These are phyloP conservation scores for Blastobasis adustella DNA, from an alignment of 2,888 invertebrate genomes.

Conservation along the genomic window DNA sequence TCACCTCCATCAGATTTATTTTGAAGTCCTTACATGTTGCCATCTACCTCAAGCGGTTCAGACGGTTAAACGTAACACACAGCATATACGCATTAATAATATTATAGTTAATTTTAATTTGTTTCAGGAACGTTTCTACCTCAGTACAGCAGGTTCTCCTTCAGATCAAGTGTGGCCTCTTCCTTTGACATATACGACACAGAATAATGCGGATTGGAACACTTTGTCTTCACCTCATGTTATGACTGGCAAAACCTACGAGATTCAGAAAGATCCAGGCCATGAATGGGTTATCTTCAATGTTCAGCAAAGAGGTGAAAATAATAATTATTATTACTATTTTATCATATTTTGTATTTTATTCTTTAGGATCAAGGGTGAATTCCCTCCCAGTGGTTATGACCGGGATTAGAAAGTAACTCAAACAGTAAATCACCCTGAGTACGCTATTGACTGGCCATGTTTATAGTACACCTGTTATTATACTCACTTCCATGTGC, in stretches of 20 bases:
- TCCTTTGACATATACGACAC: conserved; percentile 56
- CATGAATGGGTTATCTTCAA: conserved; percentile 78
- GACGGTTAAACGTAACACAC: no score
- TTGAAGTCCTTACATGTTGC: no score
- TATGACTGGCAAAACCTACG: conserved; percentile 29
- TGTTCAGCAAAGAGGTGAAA: conserved; percentile 71
- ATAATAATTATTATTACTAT: background rate
- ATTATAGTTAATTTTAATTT: conserved; percentile 1
- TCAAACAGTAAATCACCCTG: no score
- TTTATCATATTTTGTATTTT: background rate
- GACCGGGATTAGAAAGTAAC: no score
- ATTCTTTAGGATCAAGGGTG: no score
- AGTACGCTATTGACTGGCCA: no score
- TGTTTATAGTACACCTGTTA: no score
- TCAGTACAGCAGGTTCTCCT: conserved; percentile 29
- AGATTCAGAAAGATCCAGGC: conserved; percentile 30
- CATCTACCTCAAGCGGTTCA: no score
- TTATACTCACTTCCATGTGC: no score
- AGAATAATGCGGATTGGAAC: conserved; percentile 50
- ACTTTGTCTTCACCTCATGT: conserved; percentile 33
- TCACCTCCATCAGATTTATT: no score
- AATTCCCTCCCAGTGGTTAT: no score
- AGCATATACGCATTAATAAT: no score
- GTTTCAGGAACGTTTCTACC: conserved; percentile 53
- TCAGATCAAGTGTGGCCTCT: conserved; percentile 54